These are phyloP conservation scores for Pseudomugil gertrudae DNA, from an alignment of 2,797 vertebrate species.

Conservation along the genomic window DNA sequence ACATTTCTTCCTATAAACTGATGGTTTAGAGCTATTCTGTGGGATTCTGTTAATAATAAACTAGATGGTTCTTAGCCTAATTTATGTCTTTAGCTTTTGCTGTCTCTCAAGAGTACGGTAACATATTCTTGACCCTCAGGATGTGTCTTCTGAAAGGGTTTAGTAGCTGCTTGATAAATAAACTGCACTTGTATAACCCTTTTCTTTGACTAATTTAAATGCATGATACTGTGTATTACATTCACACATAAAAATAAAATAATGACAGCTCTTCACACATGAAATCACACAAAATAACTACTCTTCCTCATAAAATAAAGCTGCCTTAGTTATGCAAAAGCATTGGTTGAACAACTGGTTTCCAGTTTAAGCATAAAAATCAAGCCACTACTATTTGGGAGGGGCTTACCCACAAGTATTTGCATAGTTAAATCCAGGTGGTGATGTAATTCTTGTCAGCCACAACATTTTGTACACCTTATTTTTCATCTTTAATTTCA, in stretches of 20 bases:
- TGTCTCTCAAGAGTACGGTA: no score
- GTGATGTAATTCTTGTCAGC: neutral
- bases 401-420: neutral
- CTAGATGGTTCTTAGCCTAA: neutral
- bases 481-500: no score
- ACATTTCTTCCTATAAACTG: neutral
- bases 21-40: neutral
- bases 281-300: no score
- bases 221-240: no score
- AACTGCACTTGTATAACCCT: no score
- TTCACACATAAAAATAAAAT: no score
- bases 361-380: neutral
- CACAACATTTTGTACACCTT: no score
- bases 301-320: no score
- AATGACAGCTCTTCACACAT: no score
- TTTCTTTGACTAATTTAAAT: no score
- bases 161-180: neutral
- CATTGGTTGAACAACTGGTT: neutral
- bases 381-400: neutral
- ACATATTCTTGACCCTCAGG: no score
- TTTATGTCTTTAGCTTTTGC: no score
- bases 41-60: neutral
- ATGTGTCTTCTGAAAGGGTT: neutral
- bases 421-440: neutral
- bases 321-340: neutral